Evolutionary conservation across 2,797 vertebrate species (phyloP).

Genomic region (Denticeps clupeoides): DNA sequence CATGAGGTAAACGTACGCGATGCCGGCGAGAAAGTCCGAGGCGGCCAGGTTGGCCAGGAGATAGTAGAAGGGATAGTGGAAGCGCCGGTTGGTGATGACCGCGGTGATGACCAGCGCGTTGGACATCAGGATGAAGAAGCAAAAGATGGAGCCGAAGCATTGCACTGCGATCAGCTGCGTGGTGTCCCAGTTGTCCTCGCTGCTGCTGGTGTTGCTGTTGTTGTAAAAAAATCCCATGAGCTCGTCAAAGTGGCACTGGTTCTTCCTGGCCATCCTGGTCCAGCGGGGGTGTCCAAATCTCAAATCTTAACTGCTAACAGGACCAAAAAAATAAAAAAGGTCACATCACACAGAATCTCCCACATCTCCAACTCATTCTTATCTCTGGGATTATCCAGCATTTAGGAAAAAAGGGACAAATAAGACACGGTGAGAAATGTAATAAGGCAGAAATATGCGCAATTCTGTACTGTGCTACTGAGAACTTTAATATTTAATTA

Average conservation of each 20-base stretch:
- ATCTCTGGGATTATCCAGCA: no score
- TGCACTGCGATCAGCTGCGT: slow-evolving; percentile 68
- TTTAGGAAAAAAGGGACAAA: background rate
- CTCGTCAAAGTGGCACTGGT: slow-evolving; percentile 71
- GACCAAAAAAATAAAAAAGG: background rate
- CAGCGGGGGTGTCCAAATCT: background rate
- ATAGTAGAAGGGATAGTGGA: slow-evolving; percentile 96
- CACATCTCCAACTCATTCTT: no score
- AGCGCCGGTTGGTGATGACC: slow-evolving; percentile 83
- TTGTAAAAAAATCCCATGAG: slow-evolving; percentile 88
- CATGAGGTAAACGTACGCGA: slow-evolving; percentile 94
- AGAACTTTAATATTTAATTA: no score
- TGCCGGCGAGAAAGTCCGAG: slow-evolving; percentile 90
- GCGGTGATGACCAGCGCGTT: slow-evolving; percentile 87
- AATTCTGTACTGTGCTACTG: no score
- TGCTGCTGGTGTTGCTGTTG: slow-evolving; percentile 59
- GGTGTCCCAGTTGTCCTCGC: slow-evolving; percentile 57
- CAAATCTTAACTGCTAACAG: slow-evolving; percentile 31
- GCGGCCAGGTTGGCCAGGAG: slow-evolving; percentile 87
- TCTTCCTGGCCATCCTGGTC: slow-evolving; percentile 63
- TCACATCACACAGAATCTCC: no score
- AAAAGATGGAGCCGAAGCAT: slow-evolving; percentile 81
- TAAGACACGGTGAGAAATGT: background rate
- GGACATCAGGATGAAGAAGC: slow-evolving; percentile 86
- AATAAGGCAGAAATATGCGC: no score